phyloP scores from a whole-genome alignment of 2,888 invertebrate genomes.

The Melipona beecheii region DNA sequence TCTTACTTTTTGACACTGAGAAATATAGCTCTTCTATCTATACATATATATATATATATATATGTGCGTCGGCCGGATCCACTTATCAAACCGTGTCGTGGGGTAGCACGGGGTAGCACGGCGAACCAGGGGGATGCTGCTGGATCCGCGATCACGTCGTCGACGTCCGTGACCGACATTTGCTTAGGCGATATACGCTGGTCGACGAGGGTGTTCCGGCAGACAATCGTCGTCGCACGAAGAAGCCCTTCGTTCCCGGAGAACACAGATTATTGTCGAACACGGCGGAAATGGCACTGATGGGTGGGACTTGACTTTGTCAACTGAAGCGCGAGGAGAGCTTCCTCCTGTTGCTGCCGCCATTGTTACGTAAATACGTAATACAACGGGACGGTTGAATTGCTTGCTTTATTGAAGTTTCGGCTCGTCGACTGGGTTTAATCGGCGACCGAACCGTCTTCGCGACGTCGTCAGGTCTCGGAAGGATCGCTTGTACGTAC shows the following conservation, averaged over 20 bases:
- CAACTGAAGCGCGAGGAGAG: conserved; percentile 61
- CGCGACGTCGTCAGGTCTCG: neutral
- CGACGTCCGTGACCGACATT: conserved; percentile 59
- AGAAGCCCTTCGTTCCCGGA: conserved; percentile 47
- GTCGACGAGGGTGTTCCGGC: conserved; percentile 38
- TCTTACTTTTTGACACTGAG: conserved; percentile 49
- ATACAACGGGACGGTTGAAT: conserved; percentile 42
- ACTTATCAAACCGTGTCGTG: conserved; percentile 31
- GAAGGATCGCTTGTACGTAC: neutral
- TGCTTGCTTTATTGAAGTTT: conserved; percentile 53
- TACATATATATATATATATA: too few relatives aligned
- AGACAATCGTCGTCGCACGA: conserved; percentile 63
- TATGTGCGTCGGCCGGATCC: conserved; percentile 9
- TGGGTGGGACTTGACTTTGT: conserved; percentile 59
- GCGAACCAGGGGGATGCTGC: neutral
- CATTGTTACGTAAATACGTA: conserved; percentile 60
- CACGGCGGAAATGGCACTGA: conserved; percentile 57
- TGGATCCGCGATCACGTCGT: neutral
- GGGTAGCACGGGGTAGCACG: neutral
- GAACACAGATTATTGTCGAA: conserved; percentile 63
- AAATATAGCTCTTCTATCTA: conserved; percentile 30
- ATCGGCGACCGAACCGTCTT: conserved; percentile 8
- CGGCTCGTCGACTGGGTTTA: conserved; percentile 25
- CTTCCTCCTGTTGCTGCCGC: conserved; percentile 51
- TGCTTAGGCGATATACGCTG: conserved; percentile 25